phyloP scores from a whole-genome alignment of 1,140 invertebrate genomes.

The Pissodes strobi region DNA sequence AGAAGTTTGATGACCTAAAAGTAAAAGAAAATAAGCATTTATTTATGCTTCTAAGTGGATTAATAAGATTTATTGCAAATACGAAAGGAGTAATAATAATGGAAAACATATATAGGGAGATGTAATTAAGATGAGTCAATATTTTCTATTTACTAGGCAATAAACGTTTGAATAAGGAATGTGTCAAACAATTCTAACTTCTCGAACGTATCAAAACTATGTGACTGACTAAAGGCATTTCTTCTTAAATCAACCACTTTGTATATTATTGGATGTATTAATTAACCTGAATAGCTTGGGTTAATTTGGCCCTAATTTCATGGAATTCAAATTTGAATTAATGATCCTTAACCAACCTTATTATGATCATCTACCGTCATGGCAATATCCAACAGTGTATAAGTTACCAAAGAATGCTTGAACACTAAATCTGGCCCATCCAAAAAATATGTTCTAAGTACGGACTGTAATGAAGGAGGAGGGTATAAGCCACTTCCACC shows the following conservation, averaged over 20 bases:
- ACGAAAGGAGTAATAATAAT: too few species aligned
- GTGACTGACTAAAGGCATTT: too few species aligned
- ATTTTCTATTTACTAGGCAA: too few species aligned
- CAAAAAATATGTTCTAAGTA: constrained; percentile 74
- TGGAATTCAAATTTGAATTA: constrained; percentile 11
- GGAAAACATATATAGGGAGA: too few species aligned
- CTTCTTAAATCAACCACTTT: too few species aligned
- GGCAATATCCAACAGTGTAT: constrained; percentile 71
- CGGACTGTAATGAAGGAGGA: constrained; percentile 75
- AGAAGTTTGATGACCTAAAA: constrained; percentile 66
- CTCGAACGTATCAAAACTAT: too few species aligned
- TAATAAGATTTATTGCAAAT: background rate
- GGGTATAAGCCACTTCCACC: constrained; percentile 77
- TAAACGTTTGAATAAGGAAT: too few species aligned
- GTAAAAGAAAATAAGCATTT: constrained; percentile 51
- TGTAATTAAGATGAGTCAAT: too few species aligned
- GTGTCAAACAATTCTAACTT: too few species aligned
- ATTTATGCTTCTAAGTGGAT: background rate
- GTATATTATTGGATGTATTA: too few species aligned
- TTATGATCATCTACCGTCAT: constrained; percentile 61
- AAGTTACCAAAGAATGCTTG: constrained; percentile 80
- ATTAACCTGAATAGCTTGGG: too few species aligned
- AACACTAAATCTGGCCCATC: constrained; percentile 64
- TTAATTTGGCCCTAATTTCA: constrained; percentile 17
- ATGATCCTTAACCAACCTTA: constrained; percentile 7